Evolutionary conservation across 1,140 invertebrate genomes (phyloP).

Genomic region (Penaeus japonicus): DNA sequence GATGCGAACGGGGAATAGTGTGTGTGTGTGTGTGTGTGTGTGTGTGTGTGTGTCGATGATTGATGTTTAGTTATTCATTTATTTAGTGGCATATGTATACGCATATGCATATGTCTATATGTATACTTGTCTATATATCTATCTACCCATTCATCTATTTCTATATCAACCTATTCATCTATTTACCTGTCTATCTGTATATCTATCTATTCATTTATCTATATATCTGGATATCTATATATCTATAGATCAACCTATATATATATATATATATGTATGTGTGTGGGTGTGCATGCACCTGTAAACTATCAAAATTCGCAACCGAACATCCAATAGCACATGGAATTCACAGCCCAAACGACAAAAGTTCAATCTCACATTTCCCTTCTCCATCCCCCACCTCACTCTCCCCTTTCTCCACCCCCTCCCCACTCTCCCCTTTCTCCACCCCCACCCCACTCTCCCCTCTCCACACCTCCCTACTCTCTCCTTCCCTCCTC

Average conservation of each 20-base stretch:
- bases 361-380: no score
- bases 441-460: no score
- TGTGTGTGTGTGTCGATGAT: not conserved
- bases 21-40: conserved; percentile 2
- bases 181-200: not conserved
- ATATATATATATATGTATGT: not conserved
- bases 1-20: not conserved
- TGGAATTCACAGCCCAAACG: no score
- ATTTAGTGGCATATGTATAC: no score
- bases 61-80: not conserved
- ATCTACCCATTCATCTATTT: not conserved
- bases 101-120: no score
- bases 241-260: not conserved
- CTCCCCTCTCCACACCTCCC: not conserved
- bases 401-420: no score
- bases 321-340: no score
- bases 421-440: no score
- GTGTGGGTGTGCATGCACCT: not conserved
- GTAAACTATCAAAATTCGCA: not conserved
- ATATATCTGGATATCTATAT: not conserved
- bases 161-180: no score
- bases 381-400: no score
- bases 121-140: no score
- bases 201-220: not conserved
- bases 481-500: not conserved